Conservation (phyloP, 2,888 invertebrate genomes). For the Mayetiola destructor region DNA sequence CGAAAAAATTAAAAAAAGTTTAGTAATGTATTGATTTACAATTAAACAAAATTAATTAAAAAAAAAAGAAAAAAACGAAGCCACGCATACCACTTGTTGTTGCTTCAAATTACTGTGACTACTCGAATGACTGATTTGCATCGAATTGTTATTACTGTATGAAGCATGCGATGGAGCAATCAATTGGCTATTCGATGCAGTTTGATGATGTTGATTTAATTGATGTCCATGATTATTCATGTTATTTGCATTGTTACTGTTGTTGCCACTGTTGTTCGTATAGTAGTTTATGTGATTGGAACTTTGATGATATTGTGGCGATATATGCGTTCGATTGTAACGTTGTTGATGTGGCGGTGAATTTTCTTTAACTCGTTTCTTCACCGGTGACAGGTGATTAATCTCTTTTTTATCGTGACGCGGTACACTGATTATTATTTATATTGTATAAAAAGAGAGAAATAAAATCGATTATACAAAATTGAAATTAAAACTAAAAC, state of each 20-base stretch:
- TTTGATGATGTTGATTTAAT: conserved; percentile 13
- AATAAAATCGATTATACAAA: neutral
- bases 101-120: conserved; percentile 12
- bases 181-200: conserved; percentile 11
- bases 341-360: conserved; percentile 60
- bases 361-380: conserved; percentile 92
- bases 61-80: neutral
- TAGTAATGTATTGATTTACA: neutral
- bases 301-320: conserved; percentile 34
- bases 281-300: conserved; percentile 25
- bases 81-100: conserved; percentile 41
- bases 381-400: conserved; percentile 87
- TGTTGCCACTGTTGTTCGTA: conserved; percentile 14
- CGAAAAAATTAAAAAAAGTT: neutral
- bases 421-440: conserved; percentile 31
- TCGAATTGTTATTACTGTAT: conserved; percentile 11
- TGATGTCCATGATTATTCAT: conserved; percentile 20
- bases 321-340: conserved; percentile 32
- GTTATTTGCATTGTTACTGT: conserved; percentile 11
- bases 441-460: neutral
- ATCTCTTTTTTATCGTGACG: conserved; percentile 65
- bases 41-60: neutral
- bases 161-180: conserved; percentile 1
- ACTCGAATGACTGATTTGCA: conserved; percentile 13
- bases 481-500: neutral